Conservation (phyloP, 1,140 invertebrate genomes). For the Neocloeon triangulifer region DNA sequence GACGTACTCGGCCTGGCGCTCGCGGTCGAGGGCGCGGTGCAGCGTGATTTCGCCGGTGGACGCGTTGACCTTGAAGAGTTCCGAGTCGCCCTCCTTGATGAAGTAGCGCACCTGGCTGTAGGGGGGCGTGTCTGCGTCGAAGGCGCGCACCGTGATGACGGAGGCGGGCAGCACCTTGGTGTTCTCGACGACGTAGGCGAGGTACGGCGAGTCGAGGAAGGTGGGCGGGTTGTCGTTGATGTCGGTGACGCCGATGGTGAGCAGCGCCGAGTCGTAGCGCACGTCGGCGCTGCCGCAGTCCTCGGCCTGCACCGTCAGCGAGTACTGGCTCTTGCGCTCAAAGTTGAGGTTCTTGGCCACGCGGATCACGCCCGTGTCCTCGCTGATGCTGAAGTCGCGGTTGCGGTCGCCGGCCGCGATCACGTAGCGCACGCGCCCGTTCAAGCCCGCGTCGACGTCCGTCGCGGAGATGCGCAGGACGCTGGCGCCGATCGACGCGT, state of each 20-base stretch:
- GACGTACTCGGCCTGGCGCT: conserved; percentile 56
- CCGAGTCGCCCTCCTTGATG: conserved; percentile 74
- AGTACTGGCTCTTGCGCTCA: conserved; percentile 65
- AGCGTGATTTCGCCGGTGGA: conserved; percentile 71
- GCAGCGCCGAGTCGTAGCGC: conserved; percentile 41
- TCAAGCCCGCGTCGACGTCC: conserved; percentile 71
- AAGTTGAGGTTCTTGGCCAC: conserved; percentile 81
- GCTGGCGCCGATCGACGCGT: conserved; percentile 77
- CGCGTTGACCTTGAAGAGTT: conserved; percentile 70
- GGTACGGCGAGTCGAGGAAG: conserved; percentile 74
- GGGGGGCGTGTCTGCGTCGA: conserved; percentile 74
- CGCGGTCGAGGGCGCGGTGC: conserved; percentile 57
- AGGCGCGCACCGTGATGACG: conserved; percentile 52
- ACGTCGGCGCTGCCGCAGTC: conserved; percentile 44
- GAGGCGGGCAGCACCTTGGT: conserved; percentile 38
- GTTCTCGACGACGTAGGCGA: conserved; percentile 84
- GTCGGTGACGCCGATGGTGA: conserved; percentile 49
- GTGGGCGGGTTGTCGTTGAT: conserved; percentile 89
- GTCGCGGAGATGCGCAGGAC: conserved; percentile 79
- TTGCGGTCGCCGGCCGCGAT: conserved; percentile 76
- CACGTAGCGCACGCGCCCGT: conserved; percentile 69
- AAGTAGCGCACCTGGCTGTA: conserved; percentile 78
- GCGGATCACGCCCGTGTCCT: conserved; percentile 68
- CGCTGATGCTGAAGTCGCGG: conserved; percentile 70
- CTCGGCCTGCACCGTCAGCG: conserved; percentile 64